These are phyloP conservation scores for Aphrophora alni DNA, from an alignment of 2,888 invertebrate species.

Conservation along the genomic window DNA sequence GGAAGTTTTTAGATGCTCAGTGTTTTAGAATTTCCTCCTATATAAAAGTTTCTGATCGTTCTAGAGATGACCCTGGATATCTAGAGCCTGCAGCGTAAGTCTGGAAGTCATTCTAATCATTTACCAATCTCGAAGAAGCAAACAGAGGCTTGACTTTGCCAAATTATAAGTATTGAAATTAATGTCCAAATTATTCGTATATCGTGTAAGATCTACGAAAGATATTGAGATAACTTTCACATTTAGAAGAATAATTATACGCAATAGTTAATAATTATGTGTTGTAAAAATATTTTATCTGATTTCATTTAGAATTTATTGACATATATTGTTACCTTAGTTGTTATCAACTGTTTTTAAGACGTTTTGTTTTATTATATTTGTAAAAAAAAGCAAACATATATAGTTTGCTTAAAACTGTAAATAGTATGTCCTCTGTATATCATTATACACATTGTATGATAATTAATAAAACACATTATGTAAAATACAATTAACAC, in stretches of 20 bases:
- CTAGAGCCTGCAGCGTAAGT: not conserved
- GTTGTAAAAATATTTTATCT: not conserved
- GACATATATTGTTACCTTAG: not conserved
- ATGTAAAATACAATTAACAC: too few species aligned
- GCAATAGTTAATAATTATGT: not conserved
- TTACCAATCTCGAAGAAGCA: not conserved
- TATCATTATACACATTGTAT: too few species aligned
- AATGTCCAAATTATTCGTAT: not conserved
- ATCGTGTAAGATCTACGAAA: not conserved
- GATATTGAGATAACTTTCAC: not conserved
- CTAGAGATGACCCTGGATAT: not conserved
- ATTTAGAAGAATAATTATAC: not conserved
- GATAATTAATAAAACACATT: too few species aligned
- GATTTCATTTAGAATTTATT: not conserved
- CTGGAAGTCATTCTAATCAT: not conserved
- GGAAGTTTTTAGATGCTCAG: too few species aligned
- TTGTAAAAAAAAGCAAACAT: too few species aligned
- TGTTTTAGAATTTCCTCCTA: too few species aligned
- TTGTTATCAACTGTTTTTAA: too few species aligned
- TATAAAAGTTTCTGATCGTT: too few species aligned
- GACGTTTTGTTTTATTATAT: too few species aligned
- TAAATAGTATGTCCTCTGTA: too few species aligned
- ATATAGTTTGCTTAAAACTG: too few species aligned
- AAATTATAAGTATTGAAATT: not conserved
- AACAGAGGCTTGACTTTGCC: not conserved